A percentile compares a stretch with the other conserved stretches of the same genome.
phyloP scores from a whole-genome alignment of 2,113 vertebrate species.

The Callithrix jacchus region DNA sequence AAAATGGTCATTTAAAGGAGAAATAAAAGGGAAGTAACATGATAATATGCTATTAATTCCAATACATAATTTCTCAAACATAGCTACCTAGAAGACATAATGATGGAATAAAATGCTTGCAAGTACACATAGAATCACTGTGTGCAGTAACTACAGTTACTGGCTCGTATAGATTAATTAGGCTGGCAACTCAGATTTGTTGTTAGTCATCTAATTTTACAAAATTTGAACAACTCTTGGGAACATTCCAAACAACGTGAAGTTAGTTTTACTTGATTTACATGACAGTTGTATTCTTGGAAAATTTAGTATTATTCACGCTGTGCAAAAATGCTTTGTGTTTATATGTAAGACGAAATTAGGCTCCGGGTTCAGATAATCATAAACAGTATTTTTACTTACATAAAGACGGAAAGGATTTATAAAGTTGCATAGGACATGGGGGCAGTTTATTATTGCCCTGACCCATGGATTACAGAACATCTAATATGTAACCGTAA shows the following conservation, averaged over 20 bases:
- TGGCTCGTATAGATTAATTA: background rate
- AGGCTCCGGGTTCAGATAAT: background rate
- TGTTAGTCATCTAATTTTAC: background rate
- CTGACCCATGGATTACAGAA: background rate
- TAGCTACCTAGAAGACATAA: background rate
- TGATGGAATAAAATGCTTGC: background rate
- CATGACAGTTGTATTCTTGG: background rate
- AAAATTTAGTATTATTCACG: background rate
- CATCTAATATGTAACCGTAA: background rate
- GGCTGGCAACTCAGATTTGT: background rate
- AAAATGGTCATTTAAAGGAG: background rate
- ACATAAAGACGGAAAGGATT: background rate
- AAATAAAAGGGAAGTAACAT: conserved; percentile 13
- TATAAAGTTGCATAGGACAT: background rate
- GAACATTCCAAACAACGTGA: background rate
- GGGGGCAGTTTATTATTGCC: background rate
- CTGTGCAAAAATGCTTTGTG: background rate
- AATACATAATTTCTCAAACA: background rate
- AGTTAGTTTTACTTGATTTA: background rate
- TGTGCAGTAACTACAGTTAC: background rate
- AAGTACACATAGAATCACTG: background rate
- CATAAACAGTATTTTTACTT: background rate
- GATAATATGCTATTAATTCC: background rate
- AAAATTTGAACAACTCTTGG: background rate
- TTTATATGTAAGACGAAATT: background rate